Percentiles rank a stretch among this genome's conserved stretches.
Conservation (phyloP, 2,113 vertebrate species). For the Daboia siamensis region DNA sequence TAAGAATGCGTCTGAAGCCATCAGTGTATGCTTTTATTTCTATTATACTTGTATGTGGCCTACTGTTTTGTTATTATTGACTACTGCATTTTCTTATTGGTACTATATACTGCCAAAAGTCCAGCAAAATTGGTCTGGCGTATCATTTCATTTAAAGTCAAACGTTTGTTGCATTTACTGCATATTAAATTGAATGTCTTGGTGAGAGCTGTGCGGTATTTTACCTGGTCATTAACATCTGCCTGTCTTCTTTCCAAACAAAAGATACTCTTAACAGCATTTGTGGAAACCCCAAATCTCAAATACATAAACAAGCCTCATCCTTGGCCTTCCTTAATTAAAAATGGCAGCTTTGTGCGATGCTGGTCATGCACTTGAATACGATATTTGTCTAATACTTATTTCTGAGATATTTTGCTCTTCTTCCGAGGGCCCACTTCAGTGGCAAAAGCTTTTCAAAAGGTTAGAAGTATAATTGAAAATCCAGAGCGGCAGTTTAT, state of each 20-base stretch:
- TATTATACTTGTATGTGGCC: neutral
- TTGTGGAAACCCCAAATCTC: neutral
- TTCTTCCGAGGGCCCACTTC: fast-evolving
- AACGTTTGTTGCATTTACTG: neutral
- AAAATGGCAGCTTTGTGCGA: neutral
- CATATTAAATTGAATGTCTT: neutral
- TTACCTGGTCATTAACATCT: neutral
- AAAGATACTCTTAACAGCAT: neutral
- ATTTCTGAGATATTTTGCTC: neutral
- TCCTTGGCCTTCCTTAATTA: neutral
- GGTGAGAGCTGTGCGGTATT: neutral
- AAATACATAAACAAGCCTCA: neutral
- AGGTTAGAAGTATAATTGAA: slow-evolving; percentile 60
- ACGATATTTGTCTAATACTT: neutral
- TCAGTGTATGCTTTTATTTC: neutral
- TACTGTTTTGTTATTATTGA: neutral
- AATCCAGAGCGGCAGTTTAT: slow-evolving; percentile 58
- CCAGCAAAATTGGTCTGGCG: neutral
- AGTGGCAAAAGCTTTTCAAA: slow-evolving; percentile 51
- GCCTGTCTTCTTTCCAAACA: neutral
- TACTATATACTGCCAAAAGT: neutral
- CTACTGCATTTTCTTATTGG: neutral
- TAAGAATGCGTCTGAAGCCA: neutral
- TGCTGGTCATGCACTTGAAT: fast-evolving
- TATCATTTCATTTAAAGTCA: neutral